A percentile compares a stretch with the other conserved stretches of the same genome.
Conservation (phyloP, 2,113 vertebrate species). For the Hippoglossus stenolepis region DNA sequence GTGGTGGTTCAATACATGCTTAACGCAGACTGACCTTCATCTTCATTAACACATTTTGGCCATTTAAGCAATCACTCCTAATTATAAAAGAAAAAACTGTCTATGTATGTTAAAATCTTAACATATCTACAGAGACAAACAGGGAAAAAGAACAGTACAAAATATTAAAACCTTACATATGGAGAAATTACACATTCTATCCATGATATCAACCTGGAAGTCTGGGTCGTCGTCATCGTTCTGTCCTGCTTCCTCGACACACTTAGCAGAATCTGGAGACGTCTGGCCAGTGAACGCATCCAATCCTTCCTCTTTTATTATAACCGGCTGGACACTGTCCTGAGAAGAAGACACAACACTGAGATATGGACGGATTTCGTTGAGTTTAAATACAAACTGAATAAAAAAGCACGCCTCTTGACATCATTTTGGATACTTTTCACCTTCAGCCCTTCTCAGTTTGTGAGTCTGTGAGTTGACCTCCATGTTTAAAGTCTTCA, state of each 20-base stretch:
- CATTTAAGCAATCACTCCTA: too few relatives aligned
- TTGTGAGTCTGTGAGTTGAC: too few relatives aligned
- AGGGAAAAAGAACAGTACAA: too few relatives aligned
- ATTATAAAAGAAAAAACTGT: neutral
- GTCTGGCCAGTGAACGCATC: constrained; percentile 38
- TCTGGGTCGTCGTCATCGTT: constrained; percentile 56
- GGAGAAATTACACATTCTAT: neutral
- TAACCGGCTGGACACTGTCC: constrained; percentile 52
- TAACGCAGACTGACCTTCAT: neutral
- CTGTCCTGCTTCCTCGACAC: constrained; percentile 25
- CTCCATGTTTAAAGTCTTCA: too few relatives aligned
- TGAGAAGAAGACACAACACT: constrained; percentile 25
- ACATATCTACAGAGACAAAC: too few relatives aligned
- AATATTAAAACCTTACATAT: too few relatives aligned
- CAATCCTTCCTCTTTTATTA: constrained; percentile 68
- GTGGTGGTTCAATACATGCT: neutral
- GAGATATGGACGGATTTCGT: neutral
- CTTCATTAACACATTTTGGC: neutral
- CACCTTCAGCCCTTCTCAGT: too few relatives aligned
- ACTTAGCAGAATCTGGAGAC: constrained; percentile 27
- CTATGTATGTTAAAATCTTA: neutral
- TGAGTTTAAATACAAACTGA: neutral
- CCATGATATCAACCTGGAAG: constrained; percentile 47
- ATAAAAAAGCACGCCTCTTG: too few relatives aligned
- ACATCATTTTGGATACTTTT: too few relatives aligned